Conservation (phyloP, 2,888 invertebrate species). For the Panzeria rudis region DNA sequence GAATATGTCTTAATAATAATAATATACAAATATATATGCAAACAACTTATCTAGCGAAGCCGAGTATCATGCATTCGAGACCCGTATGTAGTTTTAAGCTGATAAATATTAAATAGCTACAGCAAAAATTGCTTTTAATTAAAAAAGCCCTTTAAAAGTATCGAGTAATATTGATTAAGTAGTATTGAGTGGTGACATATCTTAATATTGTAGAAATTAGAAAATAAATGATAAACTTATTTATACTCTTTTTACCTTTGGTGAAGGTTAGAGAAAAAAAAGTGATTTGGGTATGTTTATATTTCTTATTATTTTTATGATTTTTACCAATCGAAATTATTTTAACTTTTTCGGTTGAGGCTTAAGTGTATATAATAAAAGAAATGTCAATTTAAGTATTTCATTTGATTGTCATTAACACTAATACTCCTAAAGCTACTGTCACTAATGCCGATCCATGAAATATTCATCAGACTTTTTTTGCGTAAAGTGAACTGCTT, state of each 20-base stretch:
- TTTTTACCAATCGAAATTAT: constrained; percentile 36
- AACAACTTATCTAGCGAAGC: too few species aligned
- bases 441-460: constrained; percentile 40
- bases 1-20: too few species aligned
- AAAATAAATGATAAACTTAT: neutral
- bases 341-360: constrained; percentile 14
- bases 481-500: constrained; percentile 27
- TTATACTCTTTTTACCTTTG: neutral
- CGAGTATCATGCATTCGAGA: too few species aligned
- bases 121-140: too few species aligned
- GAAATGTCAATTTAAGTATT: constrained; percentile 62
- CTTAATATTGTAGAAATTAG: neutral
- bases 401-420: constrained; percentile 64
- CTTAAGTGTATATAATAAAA: constrained; percentile 35
- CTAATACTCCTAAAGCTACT: constrained; percentile 37
- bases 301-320: constrained; percentile 27
- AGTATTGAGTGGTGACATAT: too few species aligned
- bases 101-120: too few species aligned
- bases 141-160: too few species aligned
- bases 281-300: neutral
- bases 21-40: too few species aligned
- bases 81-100: too few species aligned
- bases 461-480: constrained; percentile 59
- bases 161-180: too few species aligned
- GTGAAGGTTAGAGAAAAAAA: neutral